Evolutionary conservation across 2,888 invertebrate species (phyloP).

Genomic region (Leptopilina syphax): DNA sequence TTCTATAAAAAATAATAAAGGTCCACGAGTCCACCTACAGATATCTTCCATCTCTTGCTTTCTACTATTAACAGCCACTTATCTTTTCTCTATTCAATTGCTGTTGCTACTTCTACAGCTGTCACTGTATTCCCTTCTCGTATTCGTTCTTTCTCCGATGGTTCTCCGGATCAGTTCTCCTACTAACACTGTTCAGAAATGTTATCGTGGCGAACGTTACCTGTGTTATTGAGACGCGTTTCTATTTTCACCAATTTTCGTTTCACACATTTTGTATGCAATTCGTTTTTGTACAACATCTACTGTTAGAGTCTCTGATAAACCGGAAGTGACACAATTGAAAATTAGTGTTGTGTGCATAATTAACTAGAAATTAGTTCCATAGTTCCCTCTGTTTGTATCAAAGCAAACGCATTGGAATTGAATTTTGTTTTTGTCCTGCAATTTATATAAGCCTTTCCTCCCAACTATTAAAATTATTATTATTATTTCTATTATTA

Average conservation of each 20-base stretch:
- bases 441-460: no score
- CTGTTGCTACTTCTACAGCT: slow-evolving; percentile 52
- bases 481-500: no score
- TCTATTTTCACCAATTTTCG: slow-evolving; percentile 22
- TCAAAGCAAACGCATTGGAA: no score
- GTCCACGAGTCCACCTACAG: slow-evolving; percentile 50
- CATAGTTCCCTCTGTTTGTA: no score
- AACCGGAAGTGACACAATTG: not conserved
- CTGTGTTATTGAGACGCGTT: slow-evolving; percentile 56
- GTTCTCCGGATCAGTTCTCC: slow-evolving; percentile 73
- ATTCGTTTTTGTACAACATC: not conserved
- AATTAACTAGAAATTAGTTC: no score
- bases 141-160: slow-evolving; percentile 45
- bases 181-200: slow-evolving; percentile 75
- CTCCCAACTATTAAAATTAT: no score
- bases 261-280: not conserved
- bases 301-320: not conserved
- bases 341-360: no score
- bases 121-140: slow-evolving; percentile 52
- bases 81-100: slow-evolving; percentile 50
- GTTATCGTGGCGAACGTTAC: slow-evolving; percentile 71
- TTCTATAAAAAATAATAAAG: no score
- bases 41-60: slow-evolving; percentile 48
- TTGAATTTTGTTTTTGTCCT: no score
- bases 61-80: slow-evolving; percentile 36